Percentiles rank a stretch among this genome's conserved stretches.
These are phyloP conservation scores for Gonatopus flavifemur DNA, from an alignment of 1,140 invertebrate species.

Conservation along the genomic window DNA sequence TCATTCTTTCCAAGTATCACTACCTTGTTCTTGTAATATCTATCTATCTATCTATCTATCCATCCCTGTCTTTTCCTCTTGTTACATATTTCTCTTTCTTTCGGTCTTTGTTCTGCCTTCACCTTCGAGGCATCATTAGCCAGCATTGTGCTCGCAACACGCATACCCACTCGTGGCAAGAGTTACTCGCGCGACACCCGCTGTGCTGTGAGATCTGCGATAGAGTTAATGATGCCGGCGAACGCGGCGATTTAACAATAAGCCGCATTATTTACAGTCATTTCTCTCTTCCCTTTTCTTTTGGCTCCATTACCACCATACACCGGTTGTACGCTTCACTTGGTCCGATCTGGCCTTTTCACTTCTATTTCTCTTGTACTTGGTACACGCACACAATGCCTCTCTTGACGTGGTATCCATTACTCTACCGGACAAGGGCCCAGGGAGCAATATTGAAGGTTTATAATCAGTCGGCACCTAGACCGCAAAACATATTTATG, in stretches of 20 bases:
- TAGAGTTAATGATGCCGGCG: slow-evolving; percentile 51
- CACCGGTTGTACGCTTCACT: slow-evolving; percentile 36
- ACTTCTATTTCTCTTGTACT: slow-evolving; percentile 4
- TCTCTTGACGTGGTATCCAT: slow-evolving; percentile 23
- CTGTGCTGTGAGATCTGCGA: slow-evolving; percentile 46
- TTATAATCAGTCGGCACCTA: slow-evolving; percentile 37
- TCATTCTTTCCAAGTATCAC: too few species aligned
- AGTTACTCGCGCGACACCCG: slow-evolving; percentile 49
- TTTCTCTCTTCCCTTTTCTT: slow-evolving; percentile 34
- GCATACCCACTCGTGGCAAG: slow-evolving; percentile 39
- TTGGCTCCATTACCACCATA: too few species aligned
- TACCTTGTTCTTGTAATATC: slow-evolving; percentile 10
- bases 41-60: not conserved
- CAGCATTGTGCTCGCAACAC: slow-evolving; percentile 42
- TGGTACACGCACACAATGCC: slow-evolving; percentile 5
- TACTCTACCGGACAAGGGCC: slow-evolving; percentile 23
- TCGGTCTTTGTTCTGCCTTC: slow-evolving; percentile 24
- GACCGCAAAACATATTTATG: slow-evolving; percentile 26
- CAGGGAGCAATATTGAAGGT: slow-evolving; percentile 29
- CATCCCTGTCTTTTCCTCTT: not conserved
- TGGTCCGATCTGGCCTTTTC: slow-evolving; percentile 20
- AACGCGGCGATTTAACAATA: slow-evolving; percentile 48
- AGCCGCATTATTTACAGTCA: slow-evolving; percentile 49
- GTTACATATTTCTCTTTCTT: not conserved
- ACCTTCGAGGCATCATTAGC: slow-evolving; percentile 47